Evolutionary conservation across 1,140 invertebrate genomes (phyloP), one percentile per base, ranked within the genome.

Genomic region (Sinonovacula constricta): DNA sequence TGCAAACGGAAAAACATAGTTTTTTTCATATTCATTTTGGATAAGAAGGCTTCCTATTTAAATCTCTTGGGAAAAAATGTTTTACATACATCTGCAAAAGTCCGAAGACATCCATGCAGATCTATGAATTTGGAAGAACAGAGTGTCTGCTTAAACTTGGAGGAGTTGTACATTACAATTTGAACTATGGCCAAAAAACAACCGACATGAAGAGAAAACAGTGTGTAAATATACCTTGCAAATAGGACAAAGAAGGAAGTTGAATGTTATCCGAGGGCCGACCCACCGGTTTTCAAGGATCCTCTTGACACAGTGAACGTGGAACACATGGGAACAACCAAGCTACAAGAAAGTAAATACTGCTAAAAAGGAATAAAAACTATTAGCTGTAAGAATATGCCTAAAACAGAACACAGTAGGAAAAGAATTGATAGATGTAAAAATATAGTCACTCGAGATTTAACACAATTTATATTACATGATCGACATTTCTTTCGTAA

Each of bases 301-400:
- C 28, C 63, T 45, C 24, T 67, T 57, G 10, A 33, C 39, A 39
- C 72, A 76, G 53, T 76, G 62, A 2, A 95, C 93, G 89, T 99
- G 98, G 88, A 99, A 99, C 4, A 99, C 95, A 86, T 99, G 98
- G 0, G 96, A 62, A 67, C 72, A 76, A 18, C 57, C 36, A 3
- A 76, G 24, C 72, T 76, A n/a, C 18, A 85, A 77, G 3, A 30
- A n/a, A n/a, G n/a, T n/a, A n/a, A n/a, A n/a, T n/a, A n/a, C n/a
- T n/a, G n/a, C n/a, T n/a, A n/a, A n/a, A n/a, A n/a, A n/a, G n/a
- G n/a, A n/a, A n/a, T n/a, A n/a, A n/a, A n/a, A n/a, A n/a, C n/a
- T n/a, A n/a, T n/a, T n/a, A n/a, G n/a, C n/a, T n/a, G n/a, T n/a
- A n/a, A n/a, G n/a, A n/a, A n/a, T n/a, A n/a, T n/a, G n/a, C n/a